These are phyloP conservation scores for Pseudoips prasinana DNA, from an alignment of 2,888 invertebrate species.

Conservation along the genomic window DNA sequence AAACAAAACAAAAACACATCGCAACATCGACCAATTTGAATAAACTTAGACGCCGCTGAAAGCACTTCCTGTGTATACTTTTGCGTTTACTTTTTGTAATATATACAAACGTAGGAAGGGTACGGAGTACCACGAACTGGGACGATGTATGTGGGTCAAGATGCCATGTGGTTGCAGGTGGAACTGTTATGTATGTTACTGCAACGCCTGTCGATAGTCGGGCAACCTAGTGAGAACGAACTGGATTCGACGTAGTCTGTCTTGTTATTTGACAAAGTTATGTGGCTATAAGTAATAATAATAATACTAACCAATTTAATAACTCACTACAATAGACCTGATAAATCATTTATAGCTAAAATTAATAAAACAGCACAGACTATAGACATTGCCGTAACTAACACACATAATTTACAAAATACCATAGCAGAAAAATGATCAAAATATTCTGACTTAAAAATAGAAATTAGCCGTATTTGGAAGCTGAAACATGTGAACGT, in stretches of 20 bases:
- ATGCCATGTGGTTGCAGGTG: conserved; percentile 26
- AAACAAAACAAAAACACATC: too few relatives aligned
- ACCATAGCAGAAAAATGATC: too few relatives aligned
- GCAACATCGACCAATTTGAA: conserved; percentile 3
- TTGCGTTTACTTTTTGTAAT: conserved; percentile 26
- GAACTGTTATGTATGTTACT: conserved; percentile 44
- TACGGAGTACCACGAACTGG: conserved; percentile 34
- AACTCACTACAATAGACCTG: too few relatives aligned
- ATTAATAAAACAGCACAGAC: too few relatives aligned
- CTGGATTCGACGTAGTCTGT: conserved; percentile 20
- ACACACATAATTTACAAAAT: too few relatives aligned
- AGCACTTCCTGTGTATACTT: conserved; percentile 27
- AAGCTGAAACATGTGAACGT: too few relatives aligned
- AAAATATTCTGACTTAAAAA: too few relatives aligned
- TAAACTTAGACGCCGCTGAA: conserved; percentile 11
- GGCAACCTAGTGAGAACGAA: conserved; percentile 4
- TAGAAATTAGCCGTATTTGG: too few relatives aligned
- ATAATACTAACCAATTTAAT: too few relatives aligned
- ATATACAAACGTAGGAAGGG: conserved; percentile 30
- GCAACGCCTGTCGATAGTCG: conserved; percentile 32
- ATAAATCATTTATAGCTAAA: too few relatives aligned
- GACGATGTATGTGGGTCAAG: conserved; percentile 34
- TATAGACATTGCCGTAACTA: too few relatives aligned
- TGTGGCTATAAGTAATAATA: conserved; percentile 15
- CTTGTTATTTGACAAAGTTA: conserved; percentile 10